Evolutionary conservation across 2,888 invertebrate genomes (phyloP).

Genomic region (Drosophila stalkeri): DNA sequence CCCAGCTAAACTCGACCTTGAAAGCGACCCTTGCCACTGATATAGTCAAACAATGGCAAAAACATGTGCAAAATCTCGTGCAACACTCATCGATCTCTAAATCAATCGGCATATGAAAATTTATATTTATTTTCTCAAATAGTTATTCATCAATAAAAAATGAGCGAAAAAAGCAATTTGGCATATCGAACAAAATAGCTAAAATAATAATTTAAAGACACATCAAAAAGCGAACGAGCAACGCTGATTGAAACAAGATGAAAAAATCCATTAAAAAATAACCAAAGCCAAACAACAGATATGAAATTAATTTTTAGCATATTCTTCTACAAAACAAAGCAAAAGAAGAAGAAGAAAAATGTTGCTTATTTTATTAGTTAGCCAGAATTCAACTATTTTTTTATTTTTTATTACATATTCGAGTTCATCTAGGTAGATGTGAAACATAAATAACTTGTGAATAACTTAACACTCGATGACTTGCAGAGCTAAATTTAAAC

Average conservation of each 20-base stretch:
- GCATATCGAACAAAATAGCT: conserved; percentile 16
- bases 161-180: conserved; percentile 6
- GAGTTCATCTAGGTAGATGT: conserved; percentile 42
- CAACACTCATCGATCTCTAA: conserved; percentile 61
- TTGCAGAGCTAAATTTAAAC: conserved; percentile 44
- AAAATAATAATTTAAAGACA: conserved; percentile 39
- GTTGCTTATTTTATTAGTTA: conserved; percentile 29
- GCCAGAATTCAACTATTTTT: conserved; percentile 29
- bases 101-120: conserved; percentile 66
- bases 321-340: not conserved
- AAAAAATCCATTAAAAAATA: conserved; percentile 13
- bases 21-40: conserved; percentile 1
- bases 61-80: conserved; percentile 70
- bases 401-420: conserved; percentile 30
- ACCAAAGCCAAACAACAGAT: not conserved
- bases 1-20: conserved; percentile 34
- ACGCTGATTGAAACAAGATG: conserved; percentile 24
- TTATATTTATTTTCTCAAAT: conserved; percentile 57
- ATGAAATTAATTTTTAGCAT: not conserved
- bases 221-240: conserved; percentile 38
- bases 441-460: conserved; percentile 40
- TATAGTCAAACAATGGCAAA: conserved; percentile 9
- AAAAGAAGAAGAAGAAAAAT: no score
- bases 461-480: conserved; percentile 39
- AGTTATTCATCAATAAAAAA: conserved; percentile 50